phyloP scores from a whole-genome alignment of 2,113 vertebrate genomes.

The Cercopithecus mona region DNA sequence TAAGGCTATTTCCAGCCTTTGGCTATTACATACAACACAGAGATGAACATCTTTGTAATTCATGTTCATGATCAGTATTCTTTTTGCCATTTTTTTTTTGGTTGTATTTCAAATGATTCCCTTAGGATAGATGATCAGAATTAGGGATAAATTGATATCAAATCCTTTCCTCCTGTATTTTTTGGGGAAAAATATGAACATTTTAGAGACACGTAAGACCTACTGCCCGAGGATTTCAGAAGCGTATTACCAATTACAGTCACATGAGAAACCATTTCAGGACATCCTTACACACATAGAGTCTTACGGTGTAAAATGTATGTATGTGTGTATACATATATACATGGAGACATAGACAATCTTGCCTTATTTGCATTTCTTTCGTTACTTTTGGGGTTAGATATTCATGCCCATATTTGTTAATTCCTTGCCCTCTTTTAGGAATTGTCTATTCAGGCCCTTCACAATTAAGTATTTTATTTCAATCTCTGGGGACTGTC shows the following conservation, averaged over 20 bases:
- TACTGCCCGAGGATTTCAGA: not conserved
- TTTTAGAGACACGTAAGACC: not conserved
- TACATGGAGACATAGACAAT: not conserved
- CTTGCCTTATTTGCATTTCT: slow-evolving; percentile 17
- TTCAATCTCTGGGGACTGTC: slow-evolving; percentile 21
- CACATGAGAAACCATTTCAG: not conserved
- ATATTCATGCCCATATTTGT: not conserved
- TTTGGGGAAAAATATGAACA: not conserved
- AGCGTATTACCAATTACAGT: not conserved
- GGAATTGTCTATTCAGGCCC: slow-evolving; percentile 10
- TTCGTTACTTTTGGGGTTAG: not conserved
- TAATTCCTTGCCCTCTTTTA: not conserved
- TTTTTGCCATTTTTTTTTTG: slow-evolving; percentile 11
- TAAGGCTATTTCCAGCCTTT: not conserved
- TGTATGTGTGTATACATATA: not conserved
- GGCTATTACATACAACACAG: not conserved
- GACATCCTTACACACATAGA: not conserved
- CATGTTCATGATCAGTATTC: not conserved
- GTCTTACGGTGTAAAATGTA: not conserved
- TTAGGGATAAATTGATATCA: not conserved
- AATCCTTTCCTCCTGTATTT: not conserved
- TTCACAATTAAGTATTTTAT: slow-evolving; percentile 44
- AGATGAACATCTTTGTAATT: not conserved
- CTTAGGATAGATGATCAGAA: not conserved
- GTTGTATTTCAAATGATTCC: slow-evolving; percentile 26